phyloP scores from a whole-genome alignment of 2,113 vertebrate genomes.

The Patagioenas fasciata region DNA sequence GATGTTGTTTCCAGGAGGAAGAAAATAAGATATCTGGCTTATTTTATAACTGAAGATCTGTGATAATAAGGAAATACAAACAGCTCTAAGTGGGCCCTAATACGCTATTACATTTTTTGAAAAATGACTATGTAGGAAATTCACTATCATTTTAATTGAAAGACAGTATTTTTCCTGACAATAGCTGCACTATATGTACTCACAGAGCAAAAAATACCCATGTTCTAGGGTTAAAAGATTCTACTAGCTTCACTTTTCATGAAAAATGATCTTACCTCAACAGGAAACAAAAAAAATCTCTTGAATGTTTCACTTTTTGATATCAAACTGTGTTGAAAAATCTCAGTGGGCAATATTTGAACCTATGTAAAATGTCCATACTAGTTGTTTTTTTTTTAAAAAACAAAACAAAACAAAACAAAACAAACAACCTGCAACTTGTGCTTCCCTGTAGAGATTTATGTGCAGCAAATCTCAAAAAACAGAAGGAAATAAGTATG shows the following conservation, averaged over 20 bases:
- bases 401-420: no score
- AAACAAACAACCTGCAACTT: not conserved
- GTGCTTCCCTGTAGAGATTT: not conserved
- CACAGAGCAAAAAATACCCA: not conserved
- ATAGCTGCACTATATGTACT: not conserved
- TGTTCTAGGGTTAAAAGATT: not conserved
- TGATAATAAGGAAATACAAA: not conserved
- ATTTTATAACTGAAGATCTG: not conserved
- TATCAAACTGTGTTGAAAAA: not conserved
- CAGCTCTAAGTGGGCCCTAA: not conserved
- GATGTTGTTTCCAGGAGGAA: not conserved
- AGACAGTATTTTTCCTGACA: not conserved
- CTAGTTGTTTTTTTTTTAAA: not conserved
- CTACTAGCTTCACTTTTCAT: not conserved
- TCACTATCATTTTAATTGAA: not conserved
- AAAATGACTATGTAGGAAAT: not conserved
- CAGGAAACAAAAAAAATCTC: not conserved
- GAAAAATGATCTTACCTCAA: not conserved
- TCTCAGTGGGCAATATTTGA: not conserved
- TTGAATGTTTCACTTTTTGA: not conserved
- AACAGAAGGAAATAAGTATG: not conserved
- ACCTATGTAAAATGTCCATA: not conserved
- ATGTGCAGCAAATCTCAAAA: not conserved
- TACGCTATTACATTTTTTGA: not conserved
- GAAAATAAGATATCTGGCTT: not conserved